Percentiles rank a stretch among this genome's conserved stretches.
Evolutionary conservation across 2,113 vertebrate species (phyloP).

Genomic region (Sardina pilchardus): DNA sequence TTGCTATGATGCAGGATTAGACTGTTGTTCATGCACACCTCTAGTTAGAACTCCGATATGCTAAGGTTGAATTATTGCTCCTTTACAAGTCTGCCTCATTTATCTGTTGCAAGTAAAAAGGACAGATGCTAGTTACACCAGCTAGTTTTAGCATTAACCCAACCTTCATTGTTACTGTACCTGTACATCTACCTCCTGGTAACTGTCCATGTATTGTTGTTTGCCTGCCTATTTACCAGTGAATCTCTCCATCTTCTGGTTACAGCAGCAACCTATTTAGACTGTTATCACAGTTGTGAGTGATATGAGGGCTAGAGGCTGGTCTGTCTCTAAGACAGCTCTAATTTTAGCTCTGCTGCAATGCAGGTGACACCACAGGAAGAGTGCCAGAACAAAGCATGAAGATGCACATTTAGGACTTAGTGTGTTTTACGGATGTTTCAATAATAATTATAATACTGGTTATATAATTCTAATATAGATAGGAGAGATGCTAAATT

Average conservation of each 20-base stretch:
- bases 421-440: not conserved
- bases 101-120: not conserved
- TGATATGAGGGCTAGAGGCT: constrained; percentile 33
- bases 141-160: not conserved
- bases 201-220: not conserved
- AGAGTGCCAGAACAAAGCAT: constrained; percentile 7
- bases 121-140: not conserved
- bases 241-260: not conserved
- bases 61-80: not conserved
- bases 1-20: not conserved
- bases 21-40: not conserved
- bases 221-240: not conserved
- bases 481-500: too few species aligned
- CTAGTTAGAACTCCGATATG: not conserved
- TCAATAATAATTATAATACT: not conserved
- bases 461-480: not conserved
- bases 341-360: constrained; percentile 67
- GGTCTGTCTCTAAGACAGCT: constrained; percentile 47
- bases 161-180: not conserved
- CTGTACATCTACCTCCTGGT: not conserved
- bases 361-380: constrained; percentile 59
- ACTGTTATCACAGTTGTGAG: constrained; percentile 43
- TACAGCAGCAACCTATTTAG: not conserved
- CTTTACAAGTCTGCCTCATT: not conserved
- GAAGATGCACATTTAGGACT: not conserved